phyloP scores from a whole-genome alignment of 2,113 vertebrate species.

The Peromyscus californicus region DNA sequence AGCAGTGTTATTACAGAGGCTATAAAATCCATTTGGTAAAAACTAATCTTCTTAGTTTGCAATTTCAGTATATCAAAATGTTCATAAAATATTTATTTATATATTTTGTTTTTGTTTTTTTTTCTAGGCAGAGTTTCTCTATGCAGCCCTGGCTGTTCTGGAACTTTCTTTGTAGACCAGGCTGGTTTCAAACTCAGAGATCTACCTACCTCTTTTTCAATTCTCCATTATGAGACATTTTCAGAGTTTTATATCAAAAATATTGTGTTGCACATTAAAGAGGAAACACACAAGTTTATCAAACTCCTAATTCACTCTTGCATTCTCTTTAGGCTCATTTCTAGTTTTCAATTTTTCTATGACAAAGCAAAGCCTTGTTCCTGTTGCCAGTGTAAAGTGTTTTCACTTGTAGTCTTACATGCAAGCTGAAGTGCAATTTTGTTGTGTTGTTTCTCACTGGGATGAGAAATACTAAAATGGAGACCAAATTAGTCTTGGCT shows the following conservation, averaged over 20 bases:
- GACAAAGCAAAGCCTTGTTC: conserved; percentile 51
- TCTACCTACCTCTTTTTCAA: conserved; percentile 52
- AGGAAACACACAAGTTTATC: conserved; percentile 21
- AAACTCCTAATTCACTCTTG: conserved; percentile 24
- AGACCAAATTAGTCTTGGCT: background rate
- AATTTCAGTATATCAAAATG: conserved; percentile 67
- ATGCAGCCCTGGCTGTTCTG: background rate
- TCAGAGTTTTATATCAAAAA: conserved; percentile 60
- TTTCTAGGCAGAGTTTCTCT: background rate
- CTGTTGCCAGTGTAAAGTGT: background rate
- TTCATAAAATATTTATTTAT: background rate
- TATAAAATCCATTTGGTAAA: conserved; percentile 74
- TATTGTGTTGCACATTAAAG: conserved; percentile 33
- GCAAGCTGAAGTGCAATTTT: background rate
- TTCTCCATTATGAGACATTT: conserved; percentile 34
- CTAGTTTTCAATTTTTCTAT: conserved; percentile 40
- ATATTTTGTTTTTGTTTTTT: background rate
- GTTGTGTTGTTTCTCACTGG: background rate
- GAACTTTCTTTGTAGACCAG: background rate
- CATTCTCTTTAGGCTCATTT: conserved; percentile 55
- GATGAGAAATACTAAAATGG: background rate
- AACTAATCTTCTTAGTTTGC: conserved; percentile 74
- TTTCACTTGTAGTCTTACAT: background rate
- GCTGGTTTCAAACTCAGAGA: background rate
- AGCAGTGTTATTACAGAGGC: conserved; percentile 62